Base-by-base conservation (phyloP, 53 echinoderm and acorn worm genomes). In the Mesocentrotus franciscanus region DNA sequence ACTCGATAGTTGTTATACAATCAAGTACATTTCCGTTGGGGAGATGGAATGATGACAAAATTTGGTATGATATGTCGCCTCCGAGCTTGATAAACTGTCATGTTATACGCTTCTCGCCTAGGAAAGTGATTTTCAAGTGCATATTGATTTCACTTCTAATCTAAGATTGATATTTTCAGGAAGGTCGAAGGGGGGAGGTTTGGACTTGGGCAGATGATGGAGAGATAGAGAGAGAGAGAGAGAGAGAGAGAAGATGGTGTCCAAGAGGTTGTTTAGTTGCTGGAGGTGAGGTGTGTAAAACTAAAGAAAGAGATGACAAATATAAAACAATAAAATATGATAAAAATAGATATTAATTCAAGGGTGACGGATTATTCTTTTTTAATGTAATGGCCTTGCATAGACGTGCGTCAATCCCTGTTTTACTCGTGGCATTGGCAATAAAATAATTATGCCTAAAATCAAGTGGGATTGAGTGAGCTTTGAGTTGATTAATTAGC, bases 361-460 rank as follows among this genome's bases (percentile, higher is more conserved):
- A 87, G 56, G 87, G 49, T 27, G 87, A 87, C 0, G n/a, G n/a
- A 2, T 55, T 55, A 18, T 85, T 35, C 18, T 11, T 27, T 87
- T 26, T 12, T 9, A 56, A 13, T 35, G 56, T 3, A 27, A 87
- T 17, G 84, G 22, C 87, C 68, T 66, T 91, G 39, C 68, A 91
- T 24, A 91, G 22, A 91, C 16, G 66, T 58, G 29, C 87, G 87
- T 87, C 87, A 87, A 87, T 87, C 27, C 57, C n/a, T 49, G 17
- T 84, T 87, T 87, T 20, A 84, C 22, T 22, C 18, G 18, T 84
- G 55, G 84, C 84, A 84, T 49, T 84, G 55, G 39, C 84, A 84
- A 18, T 84, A 49, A 84, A 84, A 84, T 84, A 84, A 49, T 84
- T 84, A 84, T 84, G 22, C 10, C 84, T 39, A 20, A 55, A 42